Conservation (phyloP, 2,797 vertebrate species). For the Chaetophractus vellerosus region DNA sequence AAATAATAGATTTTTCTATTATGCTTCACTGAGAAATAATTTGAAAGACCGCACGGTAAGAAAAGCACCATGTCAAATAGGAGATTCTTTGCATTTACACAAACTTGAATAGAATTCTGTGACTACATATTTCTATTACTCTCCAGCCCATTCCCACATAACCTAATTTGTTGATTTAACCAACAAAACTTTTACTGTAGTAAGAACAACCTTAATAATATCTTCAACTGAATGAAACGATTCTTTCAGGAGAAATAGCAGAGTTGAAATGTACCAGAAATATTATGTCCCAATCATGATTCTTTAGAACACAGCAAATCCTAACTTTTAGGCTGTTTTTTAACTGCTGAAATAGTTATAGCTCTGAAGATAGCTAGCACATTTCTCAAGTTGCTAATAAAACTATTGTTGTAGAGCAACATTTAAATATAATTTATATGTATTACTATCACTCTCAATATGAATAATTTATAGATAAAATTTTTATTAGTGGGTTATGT, state of each 20-base stretch:
- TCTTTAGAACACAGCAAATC: not conserved
- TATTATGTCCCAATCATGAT: not conserved
- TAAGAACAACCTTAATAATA: not conserved
- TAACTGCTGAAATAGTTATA: not conserved
- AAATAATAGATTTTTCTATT: not conserved
- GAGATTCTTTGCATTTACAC: not conserved
- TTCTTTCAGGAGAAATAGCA: not conserved
- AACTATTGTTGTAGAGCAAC: not conserved
- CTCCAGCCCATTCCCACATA: not conserved
- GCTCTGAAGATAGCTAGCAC: not conserved
- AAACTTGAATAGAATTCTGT: too few species aligned
- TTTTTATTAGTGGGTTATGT: not conserved
- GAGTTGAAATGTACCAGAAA: not conserved
- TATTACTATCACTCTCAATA: not conserved
- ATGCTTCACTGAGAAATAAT: not conserved
- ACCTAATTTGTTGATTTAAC: conserved; percentile 19
- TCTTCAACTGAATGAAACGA: not conserved
- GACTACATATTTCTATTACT: not conserved
- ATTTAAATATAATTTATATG: conserved; percentile 58
- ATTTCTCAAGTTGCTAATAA: conserved; percentile 36
- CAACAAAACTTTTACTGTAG: not conserved
- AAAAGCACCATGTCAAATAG: not conserved
- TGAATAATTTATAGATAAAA: conserved; percentile 63
- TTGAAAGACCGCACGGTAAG: not conserved
- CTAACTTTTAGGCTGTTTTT: not conserved